These are phyloP conservation scores for Mythimna loreyi DNA, from an alignment of 2,888 invertebrate species.

Conservation along the genomic window DNA sequence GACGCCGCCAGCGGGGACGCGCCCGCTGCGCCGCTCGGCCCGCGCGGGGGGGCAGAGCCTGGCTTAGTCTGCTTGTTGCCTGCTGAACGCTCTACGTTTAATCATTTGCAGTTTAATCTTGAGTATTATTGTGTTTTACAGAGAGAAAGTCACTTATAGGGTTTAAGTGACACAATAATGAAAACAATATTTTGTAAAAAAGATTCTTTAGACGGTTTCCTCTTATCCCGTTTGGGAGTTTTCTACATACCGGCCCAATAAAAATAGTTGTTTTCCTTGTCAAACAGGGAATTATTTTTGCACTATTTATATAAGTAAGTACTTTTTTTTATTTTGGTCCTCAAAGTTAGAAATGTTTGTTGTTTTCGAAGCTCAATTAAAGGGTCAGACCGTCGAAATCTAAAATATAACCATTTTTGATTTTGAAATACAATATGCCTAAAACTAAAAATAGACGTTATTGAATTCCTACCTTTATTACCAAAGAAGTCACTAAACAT, in stretches of 20 bases:
- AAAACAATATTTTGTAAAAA: too few species aligned
- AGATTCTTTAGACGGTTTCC: too few species aligned
- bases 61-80: slow-evolving; percentile 72
- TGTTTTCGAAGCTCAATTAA: too few species aligned
- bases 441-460: neutral
- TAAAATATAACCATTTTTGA: neutral
- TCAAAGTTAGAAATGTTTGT: neutral
- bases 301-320: neutral
- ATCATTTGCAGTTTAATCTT: neutral
- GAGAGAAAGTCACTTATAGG: neutral
- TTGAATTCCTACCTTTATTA: slow-evolving; percentile 89
- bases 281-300: neutral
- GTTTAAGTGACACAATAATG: too few species aligned
- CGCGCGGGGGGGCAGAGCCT: too few species aligned
- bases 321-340: neutral
- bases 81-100: slow-evolving; percentile 34
- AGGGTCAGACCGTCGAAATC: neutral
- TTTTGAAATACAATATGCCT: neutral
- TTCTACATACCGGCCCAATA: neutral
- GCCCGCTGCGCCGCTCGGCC: slow-evolving; percentile 21
- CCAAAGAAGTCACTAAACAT: slow-evolving; percentile 99
- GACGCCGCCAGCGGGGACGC: slow-evolving; percentile 73
- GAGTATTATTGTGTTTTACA: neutral
- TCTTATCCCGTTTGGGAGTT: neutral
- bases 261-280: neutral